Base-by-base conservation (phyloP, 2,113 vertebrate species). In the Bubalus kerabau region DNA sequence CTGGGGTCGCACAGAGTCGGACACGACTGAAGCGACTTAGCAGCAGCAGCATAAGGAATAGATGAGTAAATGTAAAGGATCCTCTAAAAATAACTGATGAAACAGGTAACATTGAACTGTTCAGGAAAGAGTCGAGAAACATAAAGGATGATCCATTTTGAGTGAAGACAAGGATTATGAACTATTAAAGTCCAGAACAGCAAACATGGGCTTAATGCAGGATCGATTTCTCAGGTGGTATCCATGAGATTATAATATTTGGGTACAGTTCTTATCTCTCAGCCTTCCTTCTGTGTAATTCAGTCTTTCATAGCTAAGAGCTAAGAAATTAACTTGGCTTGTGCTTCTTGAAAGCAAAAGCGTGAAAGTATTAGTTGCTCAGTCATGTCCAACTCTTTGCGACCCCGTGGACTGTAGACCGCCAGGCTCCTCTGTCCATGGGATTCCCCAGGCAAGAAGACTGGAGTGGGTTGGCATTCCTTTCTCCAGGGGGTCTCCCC, bases 381-480 rank as follows among this genome's bases (percentile, higher is more conserved):
- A 36, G 64, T 21, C 1, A 0, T 36, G 9, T 71, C n/a, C 64
- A 36, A 21, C 64, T 36, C 17, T 71, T 71, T 36, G 9, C 0
- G 9, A 21, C 5, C 64, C 17, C 0, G 0, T 11, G 17, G n/a
- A 21, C n/a, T 21, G 4, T 36, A 36, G 64, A 36, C n/a, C 0
- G 0, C 17, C 9, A 71, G 64, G 64, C 64, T 71, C 17, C 64
- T 71, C 64, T 36, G n/a, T 71, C n/a, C 17, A 5, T 11, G 64
- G 17, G n/a, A 21, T 36, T 21, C 64, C 64, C 9, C 4, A 6
- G 17, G 64, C 64, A 71, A 71, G n/a, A 36, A 36, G n/a, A 36
- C 19, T 71, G 64, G n/a, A 36, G n/a, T 36, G 64, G n/a, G 17
- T 11, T 71, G n/a, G 9, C n/a, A 36, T 71, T 71, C 17, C 9